These are phyloP conservation scores for Karalla daura DNA, from an alignment of 2,797 vertebrate genomes.

Conservation along the genomic window DNA sequence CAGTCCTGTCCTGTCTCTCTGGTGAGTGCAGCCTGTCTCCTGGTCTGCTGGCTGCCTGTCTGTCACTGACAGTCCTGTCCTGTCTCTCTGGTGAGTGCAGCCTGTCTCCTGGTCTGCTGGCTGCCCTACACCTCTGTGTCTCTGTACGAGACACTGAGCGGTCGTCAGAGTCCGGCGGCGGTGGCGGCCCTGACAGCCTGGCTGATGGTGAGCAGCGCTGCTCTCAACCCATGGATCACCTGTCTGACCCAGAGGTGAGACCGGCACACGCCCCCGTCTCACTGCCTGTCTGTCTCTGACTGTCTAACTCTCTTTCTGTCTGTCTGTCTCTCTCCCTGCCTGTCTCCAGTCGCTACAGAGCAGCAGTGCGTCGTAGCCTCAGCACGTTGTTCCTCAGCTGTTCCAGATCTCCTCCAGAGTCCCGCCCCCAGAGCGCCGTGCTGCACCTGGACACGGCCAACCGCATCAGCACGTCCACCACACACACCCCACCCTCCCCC, in stretches of 20 bases:
- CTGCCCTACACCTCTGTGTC: conserved; percentile 79
- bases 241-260: conserved; percentile 83
- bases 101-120: conserved; percentile 82
- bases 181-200: conserved; percentile 74
- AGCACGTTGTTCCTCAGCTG: conserved; percentile 55
- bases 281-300: too few species aligned
- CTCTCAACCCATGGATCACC: conserved; percentile 85
- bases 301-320: background rate
- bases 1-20: too few species aligned
- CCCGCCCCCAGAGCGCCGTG: conserved; percentile 52
- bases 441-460: conserved; percentile 43
- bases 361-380: conserved; percentile 55
- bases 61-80: background rate
- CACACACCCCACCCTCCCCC: background rate
- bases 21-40: too few species aligned
- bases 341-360: conserved; percentile 81
- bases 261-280: too few species aligned
- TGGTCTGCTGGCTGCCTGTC: background rate
- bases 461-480: conserved; percentile 18
- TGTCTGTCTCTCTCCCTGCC: too few species aligned
- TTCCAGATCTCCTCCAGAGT: conserved; percentile 8
- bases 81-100: conserved; percentile 59
- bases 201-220: conserved; percentile 78
- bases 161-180: conserved; percentile 45
- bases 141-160: conserved; percentile 81